phyloP scores from a whole-genome alignment of 2,113 vertebrate genomes.

The Lepidothrix coronata region DNA sequence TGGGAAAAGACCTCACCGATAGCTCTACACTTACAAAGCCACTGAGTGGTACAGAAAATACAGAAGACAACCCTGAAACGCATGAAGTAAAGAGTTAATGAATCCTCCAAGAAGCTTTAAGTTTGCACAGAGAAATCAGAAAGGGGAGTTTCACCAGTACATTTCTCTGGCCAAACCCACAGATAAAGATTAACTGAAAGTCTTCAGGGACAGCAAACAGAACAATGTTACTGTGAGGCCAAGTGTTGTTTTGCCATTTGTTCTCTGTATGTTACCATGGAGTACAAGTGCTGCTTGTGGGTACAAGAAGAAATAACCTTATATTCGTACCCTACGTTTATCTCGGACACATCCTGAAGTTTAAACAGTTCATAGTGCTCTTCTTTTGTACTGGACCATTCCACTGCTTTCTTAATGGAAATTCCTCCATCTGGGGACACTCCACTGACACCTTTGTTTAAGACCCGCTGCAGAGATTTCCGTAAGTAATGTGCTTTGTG shows the following conservation, averaged over 20 bases:
- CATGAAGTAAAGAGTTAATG: conserved; percentile 12
- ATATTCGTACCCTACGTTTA: not conserved
- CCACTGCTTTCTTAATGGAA: conserved; percentile 5
- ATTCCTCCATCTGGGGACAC: not conserved
- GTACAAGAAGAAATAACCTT: not conserved
- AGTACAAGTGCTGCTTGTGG: not conserved
- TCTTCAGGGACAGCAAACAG: conserved; percentile 17
- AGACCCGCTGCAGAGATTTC: not conserved
- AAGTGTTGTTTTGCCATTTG: not conserved
- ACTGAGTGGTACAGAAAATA: not conserved
- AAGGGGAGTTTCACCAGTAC: not conserved
- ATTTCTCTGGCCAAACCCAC: conserved; percentile 34
- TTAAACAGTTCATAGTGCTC: not conserved
- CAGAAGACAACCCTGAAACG: not conserved
- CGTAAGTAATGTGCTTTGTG: not conserved
- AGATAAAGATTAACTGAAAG: conserved; percentile 13
- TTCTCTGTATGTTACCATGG: not conserved
- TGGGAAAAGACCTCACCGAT: not conserved
- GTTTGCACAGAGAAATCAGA: not conserved
- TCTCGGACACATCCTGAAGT: not conserved
- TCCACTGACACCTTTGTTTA: not conserved
- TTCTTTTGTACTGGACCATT: not conserved
- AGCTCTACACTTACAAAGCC: not conserved
- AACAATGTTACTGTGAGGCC: not conserved
- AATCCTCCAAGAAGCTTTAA: not conserved